Evolutionary conservation across 2,888 invertebrate genomes (phyloP).

Genomic region (Pantelozetes paolii): DNA sequence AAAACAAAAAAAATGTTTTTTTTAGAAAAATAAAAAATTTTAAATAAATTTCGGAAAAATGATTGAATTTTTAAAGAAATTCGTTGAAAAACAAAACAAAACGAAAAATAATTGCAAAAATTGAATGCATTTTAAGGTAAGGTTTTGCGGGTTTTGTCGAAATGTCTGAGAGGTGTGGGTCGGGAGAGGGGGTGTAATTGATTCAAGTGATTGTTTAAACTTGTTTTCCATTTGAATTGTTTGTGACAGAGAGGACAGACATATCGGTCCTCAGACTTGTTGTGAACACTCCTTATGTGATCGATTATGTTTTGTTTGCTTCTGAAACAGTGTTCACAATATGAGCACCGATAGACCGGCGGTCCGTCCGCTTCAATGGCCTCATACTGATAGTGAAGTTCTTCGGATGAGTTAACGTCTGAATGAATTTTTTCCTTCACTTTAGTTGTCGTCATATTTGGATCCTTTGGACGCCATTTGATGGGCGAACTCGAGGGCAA

Average conservation of each 20-base stretch:
- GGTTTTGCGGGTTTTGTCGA: constrained; percentile 5
- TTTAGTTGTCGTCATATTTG: constrained; percentile 11
- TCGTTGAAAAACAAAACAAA: no score
- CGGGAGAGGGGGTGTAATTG: constrained; percentile 5
- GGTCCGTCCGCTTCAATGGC: constrained; percentile 26
- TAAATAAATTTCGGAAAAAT: no score
- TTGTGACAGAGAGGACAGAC: constrained; percentile 22
- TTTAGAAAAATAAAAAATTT: no score
- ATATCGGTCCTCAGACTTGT: background rate
- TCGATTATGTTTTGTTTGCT: constrained; percentile 33
- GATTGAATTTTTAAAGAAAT: no score
- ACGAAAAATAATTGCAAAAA: no score
- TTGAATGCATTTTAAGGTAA: background rate
- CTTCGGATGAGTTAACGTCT: background rate
- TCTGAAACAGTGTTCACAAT: constrained; percentile 9
- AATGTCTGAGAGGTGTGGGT: constrained; percentile 9
- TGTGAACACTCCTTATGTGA: constrained; percentile 26
- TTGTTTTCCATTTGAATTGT: constrained; percentile 33
- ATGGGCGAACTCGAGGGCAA: constrained; percentile 3
- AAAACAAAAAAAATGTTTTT: no score
- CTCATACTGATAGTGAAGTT: constrained; percentile 29
- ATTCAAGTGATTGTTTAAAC: constrained; percentile 34
- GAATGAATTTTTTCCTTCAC: background rate
- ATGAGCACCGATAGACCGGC: constrained; percentile 17
- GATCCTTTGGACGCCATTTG: constrained; percentile 27